phyloP scores from a whole-genome alignment of 2,888 invertebrate genomes.

The Bembecia ichneumoniformis region DNA sequence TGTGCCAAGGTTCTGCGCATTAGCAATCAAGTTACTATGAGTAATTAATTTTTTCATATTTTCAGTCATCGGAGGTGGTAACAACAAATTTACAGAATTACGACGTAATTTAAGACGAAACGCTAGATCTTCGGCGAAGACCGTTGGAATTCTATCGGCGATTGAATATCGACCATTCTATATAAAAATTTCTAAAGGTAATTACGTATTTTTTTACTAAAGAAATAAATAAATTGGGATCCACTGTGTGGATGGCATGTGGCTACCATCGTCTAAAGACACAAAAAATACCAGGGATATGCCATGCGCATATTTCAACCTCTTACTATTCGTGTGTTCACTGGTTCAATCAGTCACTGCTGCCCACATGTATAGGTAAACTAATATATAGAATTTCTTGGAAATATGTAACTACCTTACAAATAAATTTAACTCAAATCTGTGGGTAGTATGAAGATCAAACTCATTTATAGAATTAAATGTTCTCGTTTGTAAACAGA shows the following conservation, averaged over 20 bases:
- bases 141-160: conserved; percentile 71
- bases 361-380: too few relatives aligned
- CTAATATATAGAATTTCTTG: too few relatives aligned
- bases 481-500: conserved; percentile 43
- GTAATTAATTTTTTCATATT: conserved; percentile 4
- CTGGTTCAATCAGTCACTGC: too few relatives aligned
- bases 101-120: conserved; percentile 71
- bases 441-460: too few relatives aligned
- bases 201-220: not conserved
- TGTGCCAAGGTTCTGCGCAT: not conserved
- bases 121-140: conserved; percentile 70
- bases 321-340: too few relatives aligned
- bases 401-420: too few relatives aligned
- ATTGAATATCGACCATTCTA: conserved; percentile 77
- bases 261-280: too few relatives aligned
- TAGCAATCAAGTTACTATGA: too few relatives aligned
- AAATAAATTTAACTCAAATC: too few relatives aligned
- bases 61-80: conserved; percentile 77
- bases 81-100: conserved; percentile 79
- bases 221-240: not conserved
- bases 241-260: not conserved
- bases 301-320: too few relatives aligned
- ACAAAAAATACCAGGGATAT: too few relatives aligned
- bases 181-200: conserved; percentile 74
- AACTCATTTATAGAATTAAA: too few relatives aligned